A percentile compares a stretch with the other conserved stretches of the same genome.
phyloP scores from a whole-genome alignment of 2,888 invertebrate species.

The Perizoma affinitatum region DNA sequence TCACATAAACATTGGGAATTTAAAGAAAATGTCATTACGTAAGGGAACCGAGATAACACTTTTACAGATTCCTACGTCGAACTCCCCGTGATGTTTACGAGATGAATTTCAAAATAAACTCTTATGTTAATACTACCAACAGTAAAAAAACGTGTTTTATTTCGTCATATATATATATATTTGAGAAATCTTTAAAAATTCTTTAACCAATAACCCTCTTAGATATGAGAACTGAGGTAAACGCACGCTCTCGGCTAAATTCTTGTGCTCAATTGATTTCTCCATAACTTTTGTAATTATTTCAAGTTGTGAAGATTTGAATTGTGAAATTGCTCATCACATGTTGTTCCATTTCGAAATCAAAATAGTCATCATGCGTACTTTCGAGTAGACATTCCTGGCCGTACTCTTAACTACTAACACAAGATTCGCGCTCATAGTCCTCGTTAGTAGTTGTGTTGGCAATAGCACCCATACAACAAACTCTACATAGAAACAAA shows the following conservation, averaged over 20 bases:
- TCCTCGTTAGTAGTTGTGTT: constrained; percentile 27
- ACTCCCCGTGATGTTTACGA: constrained; percentile 15
- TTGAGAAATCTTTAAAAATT: neutral
- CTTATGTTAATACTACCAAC: constrained; percentile 3
- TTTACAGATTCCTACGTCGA: constrained; percentile 42
- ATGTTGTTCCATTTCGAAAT: constrained; percentile 17
- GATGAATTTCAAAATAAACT: constrained; percentile 23
- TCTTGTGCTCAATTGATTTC: constrained; percentile 10
- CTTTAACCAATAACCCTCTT: neutral
- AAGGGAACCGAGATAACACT: constrained; percentile 51
- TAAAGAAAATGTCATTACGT: constrained; percentile 77
- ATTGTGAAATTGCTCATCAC: constrained; percentile 24
- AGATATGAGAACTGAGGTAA: constrained; percentile 6
- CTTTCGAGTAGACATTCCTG: neutral
- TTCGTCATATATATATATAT: too few species aligned
- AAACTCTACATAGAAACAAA: too few species aligned
- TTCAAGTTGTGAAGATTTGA: constrained; percentile 3
- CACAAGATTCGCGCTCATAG: constrained; percentile 20
- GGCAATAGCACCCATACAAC: constrained; percentile 21
- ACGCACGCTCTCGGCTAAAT: constrained; percentile 11
- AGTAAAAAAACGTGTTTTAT: neutral
- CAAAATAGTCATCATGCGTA: constrained; percentile 3
- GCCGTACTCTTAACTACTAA: constrained; percentile 1
- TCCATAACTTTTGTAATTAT: constrained; percentile 14
- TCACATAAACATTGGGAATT: constrained; percentile 78